Evolutionary conservation across 2,797 vertebrate genomes (phyloP).

Genomic region (Lithobates sylvaticus): DNA sequence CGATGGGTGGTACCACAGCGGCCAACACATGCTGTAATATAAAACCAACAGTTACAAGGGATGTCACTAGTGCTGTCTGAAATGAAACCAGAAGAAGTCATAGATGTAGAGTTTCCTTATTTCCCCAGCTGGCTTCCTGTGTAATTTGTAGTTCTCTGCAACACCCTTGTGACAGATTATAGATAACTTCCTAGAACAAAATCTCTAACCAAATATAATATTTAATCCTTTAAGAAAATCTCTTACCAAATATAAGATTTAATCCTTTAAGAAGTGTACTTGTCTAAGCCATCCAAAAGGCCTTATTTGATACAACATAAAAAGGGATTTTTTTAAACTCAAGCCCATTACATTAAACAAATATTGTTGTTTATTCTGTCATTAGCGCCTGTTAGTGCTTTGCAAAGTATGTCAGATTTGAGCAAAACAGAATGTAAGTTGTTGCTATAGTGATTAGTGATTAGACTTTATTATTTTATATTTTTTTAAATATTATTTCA

Average conservation of each 20-base stretch:
- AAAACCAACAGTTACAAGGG: constrained; percentile 34
- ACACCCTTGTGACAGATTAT: constrained; percentile 27
- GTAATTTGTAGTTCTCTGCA: constrained; percentile 18
- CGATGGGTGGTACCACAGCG: constrained; percentile 33
- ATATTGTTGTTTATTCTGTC: no score
- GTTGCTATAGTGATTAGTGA: no score
- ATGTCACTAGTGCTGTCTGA: constrained; percentile 42
- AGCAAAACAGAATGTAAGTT: no score
- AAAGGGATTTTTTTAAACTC: background rate
- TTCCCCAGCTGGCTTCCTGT: constrained; percentile 36
- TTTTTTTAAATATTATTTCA: no score
- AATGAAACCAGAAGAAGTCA: constrained; percentile 13
- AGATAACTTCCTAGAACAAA: background rate
- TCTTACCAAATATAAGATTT: constrained; percentile 1
- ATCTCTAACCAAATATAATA: constrained; percentile 3
- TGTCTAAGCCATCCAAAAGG: background rate
- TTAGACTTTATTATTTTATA: no score
- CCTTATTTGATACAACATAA: background rate
- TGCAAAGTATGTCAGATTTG: no score
- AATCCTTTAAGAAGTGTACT: background rate
- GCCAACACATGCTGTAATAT: constrained; percentile 44
- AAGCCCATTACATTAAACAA: no score
- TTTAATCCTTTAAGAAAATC: background rate
- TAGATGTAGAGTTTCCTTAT: constrained; percentile 31
- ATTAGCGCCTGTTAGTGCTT: no score